phyloP scores from a whole-genome alignment of 2,888 invertebrate species.

The Pheosia gnoma region DNA sequence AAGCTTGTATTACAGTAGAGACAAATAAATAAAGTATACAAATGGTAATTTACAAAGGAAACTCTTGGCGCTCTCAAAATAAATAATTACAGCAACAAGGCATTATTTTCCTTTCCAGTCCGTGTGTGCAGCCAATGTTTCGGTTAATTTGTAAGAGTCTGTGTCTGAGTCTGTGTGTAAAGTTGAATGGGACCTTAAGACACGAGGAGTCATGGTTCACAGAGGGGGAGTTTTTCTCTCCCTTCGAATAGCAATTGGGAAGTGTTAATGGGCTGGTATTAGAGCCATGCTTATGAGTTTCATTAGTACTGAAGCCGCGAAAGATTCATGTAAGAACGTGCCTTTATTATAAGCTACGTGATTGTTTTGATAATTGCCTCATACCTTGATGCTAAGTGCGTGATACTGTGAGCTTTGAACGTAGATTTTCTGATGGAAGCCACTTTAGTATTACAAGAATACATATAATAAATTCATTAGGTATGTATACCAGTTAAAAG shows the following conservation, averaged over 20 bases:
- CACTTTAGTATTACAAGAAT: too few species aligned
- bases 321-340: conserved; percentile 79
- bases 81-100: conserved; percentile 36
- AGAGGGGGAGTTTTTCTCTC: conserved; percentile 65
- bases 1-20: background rate
- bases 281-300: conserved; percentile 78
- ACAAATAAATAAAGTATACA: conserved; percentile 7
- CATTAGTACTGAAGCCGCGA: conserved; percentile 75
- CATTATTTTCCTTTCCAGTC: conserved; percentile 28
- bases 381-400: conserved; percentile 36
- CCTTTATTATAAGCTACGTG: conserved; percentile 76
- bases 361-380: conserved; percentile 73
- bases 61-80: conserved; percentile 1
- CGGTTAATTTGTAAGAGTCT: conserved; percentile 70
- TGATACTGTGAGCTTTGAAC: background rate
- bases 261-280: conserved; percentile 74
- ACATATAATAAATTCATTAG: too few species aligned
- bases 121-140: conserved; percentile 45
- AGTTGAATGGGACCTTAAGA: conserved; percentile 69
- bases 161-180: too few species aligned
- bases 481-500: too few species aligned
- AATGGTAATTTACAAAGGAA: background rate
- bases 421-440: background rate
- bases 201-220: conserved; percentile 46
- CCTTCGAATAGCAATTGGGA: conserved; percentile 66